Base-by-base conservation (phyloP, 1,140 invertebrate genomes). In the Drosophila eugracilis region DNA sequence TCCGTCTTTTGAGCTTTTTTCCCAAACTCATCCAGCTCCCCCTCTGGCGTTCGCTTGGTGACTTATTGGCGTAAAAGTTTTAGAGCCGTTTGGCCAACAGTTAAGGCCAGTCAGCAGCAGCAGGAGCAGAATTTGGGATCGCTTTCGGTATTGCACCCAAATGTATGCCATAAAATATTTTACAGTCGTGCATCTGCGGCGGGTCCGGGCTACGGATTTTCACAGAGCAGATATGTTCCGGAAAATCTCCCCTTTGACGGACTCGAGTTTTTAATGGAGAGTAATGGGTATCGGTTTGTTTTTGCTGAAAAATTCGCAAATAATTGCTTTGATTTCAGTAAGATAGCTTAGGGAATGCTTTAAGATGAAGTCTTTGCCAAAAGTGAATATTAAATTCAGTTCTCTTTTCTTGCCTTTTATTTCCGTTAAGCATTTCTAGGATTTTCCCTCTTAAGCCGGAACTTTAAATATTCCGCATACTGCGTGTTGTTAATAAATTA, bases 401-500 rank as follows among this genome's bases (percentile, higher is more conserved):
- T 4, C 26, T 9, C 9, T 5, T 4, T 28, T 28, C 5, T 28
- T 7, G 6, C 4, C 5, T 7, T n/a, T n/a, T n/a, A n/a, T n/a
- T n/a, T n/a, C n/a, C n/a, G n/a, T n/a, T n/a, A n/a, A n/a, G n/a
- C n/a, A n/a, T n/a, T 24, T 22, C 3, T 12, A 4, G 10, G 10
- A 9, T 32, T 32, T 32, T 1, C 12, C 7, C 47, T 52, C 22
- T 28, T 52, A 49, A 26, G 7, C n/a, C n/a, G 3, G 10, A 41
- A 42, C 41, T 66, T 73, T 48, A 86, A 85, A 66, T 48, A 48
- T 77, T 55, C 24, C 81, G 59, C 34, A 71, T 86, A 74, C 59
- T 54, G 55, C 67, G 45, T 52, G 65, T 67, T 66, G 63, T 67
- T 59, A 70, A 80, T 77, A 77, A 80, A 81, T 86, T 81, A 73